A percentile compares a stretch with the other conserved stretches of the same genome.
Evolutionary conservation across 2,888 invertebrate genomes (phyloP).

Genomic region (Monochamus alternatus): DNA sequence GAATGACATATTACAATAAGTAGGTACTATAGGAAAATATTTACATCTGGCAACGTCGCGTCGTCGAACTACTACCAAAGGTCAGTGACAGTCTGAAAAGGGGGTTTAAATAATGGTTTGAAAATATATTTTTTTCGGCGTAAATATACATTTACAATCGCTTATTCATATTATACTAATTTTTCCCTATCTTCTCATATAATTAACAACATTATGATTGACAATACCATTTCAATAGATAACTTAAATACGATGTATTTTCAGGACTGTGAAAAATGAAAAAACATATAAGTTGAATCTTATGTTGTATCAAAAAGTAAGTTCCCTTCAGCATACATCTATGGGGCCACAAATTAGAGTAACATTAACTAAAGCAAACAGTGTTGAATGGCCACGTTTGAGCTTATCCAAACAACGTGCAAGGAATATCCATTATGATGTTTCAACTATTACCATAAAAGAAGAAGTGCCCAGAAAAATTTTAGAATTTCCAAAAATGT

Average conservation of each 20-base stretch:
- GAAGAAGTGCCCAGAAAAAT: constrained; percentile 53
- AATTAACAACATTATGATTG: background rate
- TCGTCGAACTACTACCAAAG: too few species aligned
- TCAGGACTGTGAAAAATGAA: constrained; percentile 57
- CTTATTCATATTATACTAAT: too few species aligned
- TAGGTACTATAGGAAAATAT: too few species aligned
- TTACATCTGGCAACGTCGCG: too few species aligned
- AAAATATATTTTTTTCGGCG: too few species aligned
- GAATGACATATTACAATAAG: too few species aligned
- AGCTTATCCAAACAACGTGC: constrained; percentile 56
- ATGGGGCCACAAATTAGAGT: constrained; percentile 60
- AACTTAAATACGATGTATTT: constrained; percentile 33
- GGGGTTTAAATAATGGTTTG: too few species aligned
- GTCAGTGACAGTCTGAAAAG: too few species aligned
- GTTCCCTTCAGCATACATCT: constrained; percentile 56
- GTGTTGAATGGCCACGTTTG: constrained; percentile 63
- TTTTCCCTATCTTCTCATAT: too few species aligned
- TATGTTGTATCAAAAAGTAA: constrained; percentile 60
- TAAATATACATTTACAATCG: too few species aligned
- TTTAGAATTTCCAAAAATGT: constrained; percentile 53
- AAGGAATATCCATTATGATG: constrained; percentile 63
- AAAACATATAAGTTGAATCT: constrained; percentile 61
- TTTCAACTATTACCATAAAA: constrained; percentile 53
- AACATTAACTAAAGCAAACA: constrained; percentile 59
- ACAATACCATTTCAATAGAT: too few species aligned